Base-by-base conservation (phyloP, 2,113 vertebrate genomes). In the Brachyhypopomus gauderio region DNA sequence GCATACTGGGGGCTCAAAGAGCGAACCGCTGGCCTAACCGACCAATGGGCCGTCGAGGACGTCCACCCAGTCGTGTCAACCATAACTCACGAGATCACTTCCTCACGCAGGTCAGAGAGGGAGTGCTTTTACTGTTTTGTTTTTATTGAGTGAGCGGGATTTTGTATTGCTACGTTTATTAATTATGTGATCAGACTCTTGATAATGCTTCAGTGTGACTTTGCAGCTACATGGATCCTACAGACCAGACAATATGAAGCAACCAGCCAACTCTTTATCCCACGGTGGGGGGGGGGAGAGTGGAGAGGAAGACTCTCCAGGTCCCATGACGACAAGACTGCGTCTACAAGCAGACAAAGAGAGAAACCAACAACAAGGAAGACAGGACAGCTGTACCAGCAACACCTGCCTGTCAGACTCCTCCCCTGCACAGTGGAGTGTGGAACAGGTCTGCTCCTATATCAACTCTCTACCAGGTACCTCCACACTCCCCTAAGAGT, bases 361-460 rank as follows among this genome's bases (percentile, higher is more conserved):
- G 81, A 86, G 93, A 74, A 94, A 94, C 27, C 90, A 92, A 25
- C 94, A 95, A 67, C 91, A 93, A 66, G 79, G 91, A 81, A 84
- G 90, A 11, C 84, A 92, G 48, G 95, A 95, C 2, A 71, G 92
- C 8, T 90, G 93, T 0, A 94, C 92, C 12, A 92, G 89, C 74
- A 88, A 85, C 14, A 94, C 95, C 27, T 82, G 92, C 74, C 56
- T 93, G 5, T 93, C 92, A 0, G 91, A 90, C 5, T 82, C 90
- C 2, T 90, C 93, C 83, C 95, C 96, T 0, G 94, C 95, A 0
- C 86, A 92, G 9, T 98, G 96, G 96, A 96, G 91, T 1, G 96
- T 98, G 0, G 94, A 97, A 83, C 95, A 97, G 85, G 96, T 98
- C 11, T 98, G 95, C 93, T 92, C 94, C 75, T 98, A 94, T 72